These are phyloP conservation scores for Caenorhabditis japonica DNA, from an alignment of 2,888 invertebrate species.

Conservation along the genomic window DNA sequence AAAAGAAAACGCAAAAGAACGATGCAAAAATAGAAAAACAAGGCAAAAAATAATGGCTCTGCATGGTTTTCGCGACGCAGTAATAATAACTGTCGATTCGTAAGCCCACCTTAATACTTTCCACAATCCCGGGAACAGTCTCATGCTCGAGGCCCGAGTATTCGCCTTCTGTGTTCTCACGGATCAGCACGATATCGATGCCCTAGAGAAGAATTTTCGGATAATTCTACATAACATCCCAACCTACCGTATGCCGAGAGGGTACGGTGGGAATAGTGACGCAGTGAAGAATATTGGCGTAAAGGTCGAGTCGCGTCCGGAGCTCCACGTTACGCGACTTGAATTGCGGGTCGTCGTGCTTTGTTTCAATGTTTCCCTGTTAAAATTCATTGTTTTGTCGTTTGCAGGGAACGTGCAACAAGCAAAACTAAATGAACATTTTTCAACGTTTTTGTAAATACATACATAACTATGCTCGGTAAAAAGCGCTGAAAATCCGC, in stretches of 20 bases:
- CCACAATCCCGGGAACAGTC: conserved; percentile 90
- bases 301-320: conserved; percentile 88
- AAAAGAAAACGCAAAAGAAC: too few relatives aligned
- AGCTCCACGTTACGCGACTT: conserved; percentile 93
- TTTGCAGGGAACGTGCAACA: conserved; percentile 6
- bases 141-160: conserved; percentile 85
- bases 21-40: too few relatives aligned
- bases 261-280: conserved; percentile 88
- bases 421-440: neutral
- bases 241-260: conserved; percentile 82
- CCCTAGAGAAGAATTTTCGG: conserved; percentile 78
- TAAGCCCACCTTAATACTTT: conserved; percentile 93
- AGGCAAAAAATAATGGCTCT: too few relatives aligned
- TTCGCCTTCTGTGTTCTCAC: conserved; percentile 98
- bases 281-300: conserved; percentile 92
- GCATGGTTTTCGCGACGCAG: too few relatives aligned
- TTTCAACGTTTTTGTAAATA: neutral
- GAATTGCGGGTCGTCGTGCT: conserved; percentile 87
- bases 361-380: conserved; percentile 93
- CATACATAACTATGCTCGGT: too few relatives aligned
- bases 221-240: too few relatives aligned
- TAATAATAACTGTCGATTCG: too few relatives aligned
- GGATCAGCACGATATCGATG: conserved; percentile 88
- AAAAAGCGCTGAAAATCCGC: too few relatives aligned
- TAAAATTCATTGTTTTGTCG: conserved; percentile 27